Conservation (phyloP, 2,797 vertebrate species). For the Poeciliopsis presidionis region DNA sequence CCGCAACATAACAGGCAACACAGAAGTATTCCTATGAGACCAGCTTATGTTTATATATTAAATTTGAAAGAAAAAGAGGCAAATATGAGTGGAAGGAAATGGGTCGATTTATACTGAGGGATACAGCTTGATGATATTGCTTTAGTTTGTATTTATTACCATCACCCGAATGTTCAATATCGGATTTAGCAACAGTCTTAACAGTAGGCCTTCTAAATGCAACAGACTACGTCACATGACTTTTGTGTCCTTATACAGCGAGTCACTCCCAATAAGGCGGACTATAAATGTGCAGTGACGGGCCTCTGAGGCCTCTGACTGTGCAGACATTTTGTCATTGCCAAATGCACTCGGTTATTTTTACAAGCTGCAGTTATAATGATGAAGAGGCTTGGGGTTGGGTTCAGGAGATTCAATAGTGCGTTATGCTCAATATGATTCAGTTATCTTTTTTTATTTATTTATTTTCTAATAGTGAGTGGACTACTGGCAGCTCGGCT, state of each 20-base stretch:
- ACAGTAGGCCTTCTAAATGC: constrained; percentile 42
- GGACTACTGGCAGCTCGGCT: constrained; percentile 8
- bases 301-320: constrained; percentile 62
- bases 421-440: constrained; percentile 38
- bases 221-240: constrained; percentile 40
- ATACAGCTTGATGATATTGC: neutral
- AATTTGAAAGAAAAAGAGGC: neutral
- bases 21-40: constrained; percentile 9
- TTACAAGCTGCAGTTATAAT: constrained; percentile 62
- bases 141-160: constrained; percentile 19
- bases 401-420: constrained; percentile 11
- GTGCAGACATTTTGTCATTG: constrained; percentile 64
- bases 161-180: constrained; percentile 30
- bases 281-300: constrained; percentile 62
- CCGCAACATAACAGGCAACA: neutral
- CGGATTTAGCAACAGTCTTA: constrained; percentile 42
- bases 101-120: neutral
- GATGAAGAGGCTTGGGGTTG: constrained; percentile 40
- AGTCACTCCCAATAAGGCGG: constrained; percentile 49
- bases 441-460: constrained; percentile 16
- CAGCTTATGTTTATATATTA: constrained; percentile 11
- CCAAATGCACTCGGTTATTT: constrained; percentile 73
- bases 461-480: neutral
- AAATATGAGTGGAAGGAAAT: constrained; percentile 15
- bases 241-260: constrained; percentile 44